Percentiles rank a stretch among this genome's conserved stretches.
Conservation (phyloP, 1,140 invertebrate genomes). For the Drosophila albomicans region DNA sequence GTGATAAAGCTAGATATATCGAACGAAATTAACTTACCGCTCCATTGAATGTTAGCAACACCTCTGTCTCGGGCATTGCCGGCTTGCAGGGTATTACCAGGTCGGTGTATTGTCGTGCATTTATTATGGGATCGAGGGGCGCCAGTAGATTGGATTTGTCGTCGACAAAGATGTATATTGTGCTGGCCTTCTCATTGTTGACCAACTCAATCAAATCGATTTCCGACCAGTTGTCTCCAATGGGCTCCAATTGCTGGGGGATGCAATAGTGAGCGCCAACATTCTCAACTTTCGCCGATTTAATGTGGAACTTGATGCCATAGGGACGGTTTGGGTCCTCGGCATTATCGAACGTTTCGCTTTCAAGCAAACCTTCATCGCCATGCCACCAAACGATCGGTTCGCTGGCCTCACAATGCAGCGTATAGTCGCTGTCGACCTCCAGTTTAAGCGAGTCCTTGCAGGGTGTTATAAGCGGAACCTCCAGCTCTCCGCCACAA, state of each 20-base stretch:
- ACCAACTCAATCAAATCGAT: conserved; percentile 78
- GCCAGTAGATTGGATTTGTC: conserved; percentile 87
- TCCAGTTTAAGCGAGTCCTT: conserved; percentile 85
- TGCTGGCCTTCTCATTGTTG: conserved; percentile 85
- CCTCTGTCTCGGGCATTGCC: conserved; percentile 88
- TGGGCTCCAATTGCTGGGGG: conserved; percentile 45
- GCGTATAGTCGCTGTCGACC: conserved; percentile 85
- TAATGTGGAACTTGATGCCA: conserved; percentile 84
- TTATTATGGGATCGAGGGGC: conserved; percentile 79
- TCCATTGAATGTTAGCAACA: conserved; percentile 85
- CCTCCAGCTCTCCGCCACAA: conserved; percentile 64
- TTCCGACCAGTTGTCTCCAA: conserved; percentile 9
- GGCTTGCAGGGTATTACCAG: conserved; percentile 89
- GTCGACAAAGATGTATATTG: conserved; percentile 89
- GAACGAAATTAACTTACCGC: conserved; percentile 54
- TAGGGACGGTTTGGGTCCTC: conserved; percentile 81
- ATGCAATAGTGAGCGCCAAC: conserved; percentile 88
- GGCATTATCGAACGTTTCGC: conserved; percentile 38
- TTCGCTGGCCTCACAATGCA: conserved; percentile 85
- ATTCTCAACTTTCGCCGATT: conserved; percentile 84
- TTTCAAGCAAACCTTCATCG: background rate
- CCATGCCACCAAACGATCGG: conserved; percentile 85
- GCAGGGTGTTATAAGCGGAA: conserved; percentile 85
- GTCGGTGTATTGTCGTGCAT: conserved; percentile 83
- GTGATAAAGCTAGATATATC: conserved; percentile 1